Percentiles rank a stretch among this genome's conserved stretches.
These are phyloP conservation scores for Rhea pennata DNA, from an alignment of 2,113 vertebrate species.

Conservation along the genomic window DNA sequence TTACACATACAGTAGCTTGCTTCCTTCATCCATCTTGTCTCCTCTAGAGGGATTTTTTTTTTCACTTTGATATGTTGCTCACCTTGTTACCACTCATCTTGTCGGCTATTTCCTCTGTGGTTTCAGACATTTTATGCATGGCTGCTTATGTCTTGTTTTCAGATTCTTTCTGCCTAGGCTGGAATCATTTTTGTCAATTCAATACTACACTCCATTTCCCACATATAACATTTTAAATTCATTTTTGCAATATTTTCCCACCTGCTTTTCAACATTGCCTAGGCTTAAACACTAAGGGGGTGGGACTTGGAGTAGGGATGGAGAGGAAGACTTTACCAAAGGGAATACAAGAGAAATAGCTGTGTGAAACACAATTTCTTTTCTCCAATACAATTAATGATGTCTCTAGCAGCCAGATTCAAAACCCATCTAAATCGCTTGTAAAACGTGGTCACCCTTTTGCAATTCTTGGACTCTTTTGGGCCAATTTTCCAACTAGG, in stretches of 20 bases:
- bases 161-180: constrained; percentile 34
- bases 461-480: neutral
- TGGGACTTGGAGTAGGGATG: neutral
- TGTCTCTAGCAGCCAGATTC: neutral
- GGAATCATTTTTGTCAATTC: constrained; percentile 30
- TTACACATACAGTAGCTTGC: constrained; percentile 17
- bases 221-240: constrained; percentile 1
- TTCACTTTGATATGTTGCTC: constrained; percentile 55
- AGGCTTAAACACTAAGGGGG: neutral
- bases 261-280: neutral
- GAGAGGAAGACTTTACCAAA: neutral
- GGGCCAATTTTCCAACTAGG: neutral
- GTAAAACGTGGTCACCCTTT: neutral
- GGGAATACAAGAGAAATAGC: neutral
- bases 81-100: constrained; percentile 68
- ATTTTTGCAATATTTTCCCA: constrained; percentile 2
- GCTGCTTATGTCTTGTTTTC: constrained; percentile 66
- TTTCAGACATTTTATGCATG: constrained; percentile 69
- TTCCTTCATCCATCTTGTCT: constrained; percentile 45
- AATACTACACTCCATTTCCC: constrained; percentile 28
- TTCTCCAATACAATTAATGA: neutral
- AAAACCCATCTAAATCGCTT: neutral
- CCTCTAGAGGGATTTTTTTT: constrained; percentile 39
- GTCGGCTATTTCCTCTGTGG: constrained; percentile 53
- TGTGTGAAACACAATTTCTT: neutral